Evolutionary conservation across 2,113 vertebrate genomes (phyloP), one percentile per base, ranked within the genome.

Genomic region (Pluvialis apricaria): DNA sequence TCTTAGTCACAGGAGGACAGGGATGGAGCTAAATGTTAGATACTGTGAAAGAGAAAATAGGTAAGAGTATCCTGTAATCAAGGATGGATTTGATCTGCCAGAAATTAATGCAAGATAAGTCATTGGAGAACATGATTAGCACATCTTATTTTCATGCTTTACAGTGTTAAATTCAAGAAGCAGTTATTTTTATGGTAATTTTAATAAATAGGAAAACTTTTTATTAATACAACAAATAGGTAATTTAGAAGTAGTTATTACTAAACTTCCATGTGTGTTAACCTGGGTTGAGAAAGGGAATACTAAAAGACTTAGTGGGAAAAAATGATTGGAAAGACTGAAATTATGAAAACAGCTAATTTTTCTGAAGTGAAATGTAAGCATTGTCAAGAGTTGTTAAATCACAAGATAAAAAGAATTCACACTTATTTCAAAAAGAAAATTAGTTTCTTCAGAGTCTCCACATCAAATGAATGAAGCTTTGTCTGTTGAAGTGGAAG

Each of bases 381-480:
- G 92, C 90, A 76, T 94, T 88, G 57, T 91, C 88, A 86, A 75
- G 80, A 84, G 83, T 65, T 89, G 83, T 94, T 96, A 94, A 97
- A 94, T 94, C 72, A 84, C 31, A 84, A 79, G 92, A 94, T 94
- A 87, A 94, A 97, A 97, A 92, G 86, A 91, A 95, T 94, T 97
- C 91, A 92, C 95, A 95, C 91, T 96, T 90, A 94, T 92, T 96
- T 96, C 88, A 84, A 69, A 95, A 96, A 92, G 91, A 94, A 97
- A 96, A 97, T 96, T 79, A 96, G 88, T 94, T 96, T 94, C 86
- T 92, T 96, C 91, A 89, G 83, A 86, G 78, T 71, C 94, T 92
- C 86, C 79, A 45, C 90, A 94, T 96, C 86, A 96, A 91, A 94
- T 95, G 83, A 92, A 92, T 82, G 83, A 79, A 95, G 54, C 65